Percentiles rank a stretch among this genome's conserved stretches.
Evolutionary conservation across 1,140 invertebrate genomes (phyloP).

Genomic region (Achroia grisella): DNA sequence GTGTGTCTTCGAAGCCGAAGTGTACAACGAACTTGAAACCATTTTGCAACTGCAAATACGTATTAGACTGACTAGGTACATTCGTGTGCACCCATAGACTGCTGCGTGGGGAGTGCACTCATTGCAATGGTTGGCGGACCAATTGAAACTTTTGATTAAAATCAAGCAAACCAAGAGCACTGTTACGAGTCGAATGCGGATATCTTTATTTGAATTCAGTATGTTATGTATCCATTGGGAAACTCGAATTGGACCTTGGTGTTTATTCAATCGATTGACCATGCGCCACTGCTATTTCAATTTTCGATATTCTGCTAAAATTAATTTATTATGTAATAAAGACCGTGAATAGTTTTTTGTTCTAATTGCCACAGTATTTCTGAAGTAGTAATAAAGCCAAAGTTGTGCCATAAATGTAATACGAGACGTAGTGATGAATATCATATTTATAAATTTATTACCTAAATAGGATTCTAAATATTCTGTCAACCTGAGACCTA

Average conservation of each 20-base stretch:
- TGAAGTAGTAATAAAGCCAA: too few species aligned
- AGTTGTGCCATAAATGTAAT: too few species aligned
- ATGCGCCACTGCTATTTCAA: not conserved
- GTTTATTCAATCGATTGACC: constrained; percentile 49
- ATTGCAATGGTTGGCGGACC: constrained; percentile 48
- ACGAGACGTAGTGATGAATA: too few species aligned
- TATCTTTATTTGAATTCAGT: constrained; percentile 66
- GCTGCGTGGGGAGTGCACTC: constrained; percentile 42
- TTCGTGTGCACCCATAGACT: constrained; percentile 43
- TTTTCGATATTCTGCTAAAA: not conserved
- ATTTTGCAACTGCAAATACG: constrained; percentile 54
- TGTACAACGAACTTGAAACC: constrained; percentile 29
- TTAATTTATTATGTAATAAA: not conserved
- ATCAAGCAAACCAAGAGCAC: constrained; percentile 62
- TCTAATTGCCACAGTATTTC: too few species aligned
- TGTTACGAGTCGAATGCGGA: constrained; percentile 44
- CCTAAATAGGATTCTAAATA: too few species aligned
- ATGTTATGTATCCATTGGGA: constrained; percentile 47
- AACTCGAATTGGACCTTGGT: constrained; percentile 36
- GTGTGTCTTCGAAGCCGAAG: constrained; percentile 8
- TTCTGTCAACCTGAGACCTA: too few species aligned
- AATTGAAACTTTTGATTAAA: constrained; percentile 73
- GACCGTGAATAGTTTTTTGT: not conserved
- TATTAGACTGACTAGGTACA: constrained; percentile 47
- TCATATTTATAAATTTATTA: too few species aligned